phyloP scores from a whole-genome alignment of 2,113 vertebrate genomes.

The Tachysurus fulvidraco region DNA sequence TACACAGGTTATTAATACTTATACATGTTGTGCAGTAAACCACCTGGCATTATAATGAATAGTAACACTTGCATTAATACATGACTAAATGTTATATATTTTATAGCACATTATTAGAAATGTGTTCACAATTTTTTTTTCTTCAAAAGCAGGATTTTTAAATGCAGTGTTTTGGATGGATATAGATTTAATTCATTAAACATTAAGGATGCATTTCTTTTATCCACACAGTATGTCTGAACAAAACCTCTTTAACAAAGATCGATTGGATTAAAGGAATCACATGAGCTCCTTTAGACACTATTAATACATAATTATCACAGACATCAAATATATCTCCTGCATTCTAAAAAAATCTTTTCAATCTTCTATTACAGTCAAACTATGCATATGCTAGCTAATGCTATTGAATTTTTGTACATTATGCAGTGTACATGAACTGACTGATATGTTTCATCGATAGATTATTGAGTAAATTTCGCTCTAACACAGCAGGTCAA shows the following conservation, averaged over 20 bases:
- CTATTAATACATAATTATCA: constrained; percentile 26
- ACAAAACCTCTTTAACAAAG: background rate
- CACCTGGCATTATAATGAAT: background rate
- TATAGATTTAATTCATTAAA: background rate
- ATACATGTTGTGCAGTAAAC: background rate
- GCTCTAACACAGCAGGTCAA: constrained; percentile 16
- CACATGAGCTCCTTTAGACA: constrained; percentile 23
- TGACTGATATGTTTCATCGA: constrained; percentile 13
- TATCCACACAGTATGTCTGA: background rate
- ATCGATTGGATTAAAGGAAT: constrained; percentile 17
- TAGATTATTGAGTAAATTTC: constrained; percentile 33
- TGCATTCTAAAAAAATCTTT: constrained; percentile 23
- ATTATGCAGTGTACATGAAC: constrained; percentile 32
- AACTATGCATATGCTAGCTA: background rate
- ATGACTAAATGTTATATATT: background rate
- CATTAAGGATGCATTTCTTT: background rate
- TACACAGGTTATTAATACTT: background rate
- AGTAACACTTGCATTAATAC: background rate
- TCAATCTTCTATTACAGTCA: constrained; percentile 27
- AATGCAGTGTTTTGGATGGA: background rate
- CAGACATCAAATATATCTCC: constrained; percentile 15
- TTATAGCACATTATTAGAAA: background rate
- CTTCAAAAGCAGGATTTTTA: background rate
- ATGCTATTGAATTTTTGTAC: constrained; percentile 18
- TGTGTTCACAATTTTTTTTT: background rate